Evolutionary conservation across 2,797 vertebrate species (phyloP).

Genomic region (Nyctalus aviator): DNA sequence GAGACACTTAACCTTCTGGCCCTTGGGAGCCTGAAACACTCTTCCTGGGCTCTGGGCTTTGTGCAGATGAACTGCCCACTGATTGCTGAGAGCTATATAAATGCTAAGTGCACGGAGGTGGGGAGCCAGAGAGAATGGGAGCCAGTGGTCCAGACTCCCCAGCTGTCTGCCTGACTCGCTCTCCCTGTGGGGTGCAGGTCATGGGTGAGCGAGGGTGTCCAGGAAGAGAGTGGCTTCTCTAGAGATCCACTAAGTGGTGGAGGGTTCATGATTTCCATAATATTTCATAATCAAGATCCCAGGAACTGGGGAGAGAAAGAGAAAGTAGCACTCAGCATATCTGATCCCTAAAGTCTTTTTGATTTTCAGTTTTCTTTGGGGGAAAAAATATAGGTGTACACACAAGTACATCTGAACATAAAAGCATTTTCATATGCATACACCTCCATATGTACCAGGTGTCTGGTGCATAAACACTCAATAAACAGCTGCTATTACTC

Average conservation of each 20-base stretch:
- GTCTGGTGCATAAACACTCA: slow-evolving; percentile 13
- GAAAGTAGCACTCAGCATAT: not conserved
- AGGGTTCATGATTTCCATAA: slow-evolving; percentile 56
- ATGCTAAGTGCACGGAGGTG: slow-evolving; percentile 54
- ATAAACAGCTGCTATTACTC: not conserved
- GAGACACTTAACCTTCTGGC: slow-evolving; percentile 66
- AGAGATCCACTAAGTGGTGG: not conserved
- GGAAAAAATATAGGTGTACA: not conserved
- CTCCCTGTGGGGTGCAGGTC: not conserved
- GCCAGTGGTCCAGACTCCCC: not conserved
- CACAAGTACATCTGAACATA: not conserved
- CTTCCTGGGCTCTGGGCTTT: not conserved
- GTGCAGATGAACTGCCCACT: slow-evolving; percentile 54
- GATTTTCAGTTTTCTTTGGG: slow-evolving; percentile 41
- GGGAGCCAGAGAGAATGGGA: not conserved
- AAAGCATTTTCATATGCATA: not conserved
- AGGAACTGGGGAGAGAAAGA: not conserved
- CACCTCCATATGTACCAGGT: not conserved
- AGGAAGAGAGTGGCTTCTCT: slow-evolving; percentile 12
- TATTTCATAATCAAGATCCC: slow-evolving; percentile 44
- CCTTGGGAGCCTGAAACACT: slow-evolving; percentile 35
- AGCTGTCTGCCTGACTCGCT: not conserved
- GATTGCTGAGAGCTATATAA: slow-evolving; percentile 68
- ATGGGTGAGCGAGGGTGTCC: not conserved
- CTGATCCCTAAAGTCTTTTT: not conserved